A percentile compares a stretch with the other conserved stretches of the same genome.
phyloP scores from a whole-genome alignment of 1,140 invertebrate species.

The Protaetia brevitarsis region DNA sequence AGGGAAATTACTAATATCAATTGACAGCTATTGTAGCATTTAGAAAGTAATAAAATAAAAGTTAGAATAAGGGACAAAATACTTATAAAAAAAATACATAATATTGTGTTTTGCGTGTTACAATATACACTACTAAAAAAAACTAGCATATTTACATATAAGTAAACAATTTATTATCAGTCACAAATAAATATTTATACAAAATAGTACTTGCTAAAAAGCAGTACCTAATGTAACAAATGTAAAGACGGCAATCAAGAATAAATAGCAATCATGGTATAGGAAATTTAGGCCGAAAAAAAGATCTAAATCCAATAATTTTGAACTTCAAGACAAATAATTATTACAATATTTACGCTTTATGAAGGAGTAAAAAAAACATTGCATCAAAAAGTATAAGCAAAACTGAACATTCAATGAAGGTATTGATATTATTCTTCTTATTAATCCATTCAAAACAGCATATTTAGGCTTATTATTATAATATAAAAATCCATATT shows the following conservation, averaged over 20 bases:
- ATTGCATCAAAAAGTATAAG: not conserved
- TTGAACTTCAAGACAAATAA: not conserved
- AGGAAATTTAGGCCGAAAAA: slow-evolving; percentile 21
- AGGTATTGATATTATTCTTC: not conserved
- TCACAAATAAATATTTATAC: slow-evolving; percentile 43
- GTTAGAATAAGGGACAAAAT: too few relatives aligned
- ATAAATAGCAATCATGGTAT: slow-evolving; percentile 6
- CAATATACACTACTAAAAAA: not conserved
- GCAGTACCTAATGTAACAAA: slow-evolving; percentile 18
- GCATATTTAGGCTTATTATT: slow-evolving; percentile 17
- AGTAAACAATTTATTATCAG: slow-evolving; percentile 41
- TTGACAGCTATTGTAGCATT: too few relatives aligned
- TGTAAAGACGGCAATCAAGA: slow-evolving; percentile 11
- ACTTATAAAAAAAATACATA: too few relatives aligned
- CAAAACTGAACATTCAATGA: not conserved
- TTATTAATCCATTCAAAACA: not conserved
- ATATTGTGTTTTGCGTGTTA: not conserved
- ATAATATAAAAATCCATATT: not conserved
- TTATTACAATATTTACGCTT: not conserved
- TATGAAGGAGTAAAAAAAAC: not conserved
- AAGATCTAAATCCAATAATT: not conserved
- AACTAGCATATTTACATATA: not conserved
- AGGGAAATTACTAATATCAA: too few relatives aligned
- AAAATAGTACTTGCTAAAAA: slow-evolving; percentile 23
- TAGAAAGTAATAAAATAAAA: too few relatives aligned